Evolutionary conservation across 2,888 invertebrate species (phyloP).

Genomic region (Argyra leucocephala): DNA sequence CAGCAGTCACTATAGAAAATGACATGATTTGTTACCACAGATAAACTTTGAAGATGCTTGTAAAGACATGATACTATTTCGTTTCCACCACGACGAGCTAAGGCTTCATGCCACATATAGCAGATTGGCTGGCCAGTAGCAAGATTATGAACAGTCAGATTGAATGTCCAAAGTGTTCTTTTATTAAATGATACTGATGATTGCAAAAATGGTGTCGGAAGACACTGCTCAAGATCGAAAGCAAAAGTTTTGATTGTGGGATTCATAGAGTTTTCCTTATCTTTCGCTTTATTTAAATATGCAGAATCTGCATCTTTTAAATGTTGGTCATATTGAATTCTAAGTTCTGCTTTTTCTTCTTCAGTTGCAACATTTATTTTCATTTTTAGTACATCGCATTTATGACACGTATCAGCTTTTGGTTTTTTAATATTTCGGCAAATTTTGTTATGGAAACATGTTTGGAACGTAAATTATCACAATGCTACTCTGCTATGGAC

Average conservation of each 20-base stretch:
- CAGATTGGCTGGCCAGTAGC: constrained; percentile 19
- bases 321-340: constrained; percentile 11
- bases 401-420: constrained; percentile 21
- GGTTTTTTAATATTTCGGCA: constrained; percentile 22
- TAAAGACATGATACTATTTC: constrained; percentile 24
- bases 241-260: constrained; percentile 13
- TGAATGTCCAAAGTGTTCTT: constrained; percentile 22
- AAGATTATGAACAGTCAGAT: constrained; percentile 21
- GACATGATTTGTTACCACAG: constrained; percentile 16
- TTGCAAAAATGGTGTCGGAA: constrained; percentile 21
- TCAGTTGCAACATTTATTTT: constrained; percentile 15
- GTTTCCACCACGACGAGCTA: constrained; percentile 23
- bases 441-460: constrained; percentile 21
- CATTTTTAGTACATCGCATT: constrained; percentile 21
- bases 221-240: constrained; percentile 23
- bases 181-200: constrained; percentile 23
- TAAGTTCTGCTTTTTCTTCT: constrained; percentile 13
- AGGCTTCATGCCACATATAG: constrained; percentile 24
- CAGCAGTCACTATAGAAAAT: constrained; percentile 24
- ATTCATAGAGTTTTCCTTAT: constrained; percentile 18
- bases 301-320: neutral
- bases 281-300: constrained; percentile 9
- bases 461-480: constrained; percentile 13
- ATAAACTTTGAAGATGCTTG: constrained; percentile 2
- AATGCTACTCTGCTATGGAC: constrained; percentile 20